Base-by-base conservation (phyloP, 2,797 vertebrate genomes). In the Spinibarbus caldwelli region DNA sequence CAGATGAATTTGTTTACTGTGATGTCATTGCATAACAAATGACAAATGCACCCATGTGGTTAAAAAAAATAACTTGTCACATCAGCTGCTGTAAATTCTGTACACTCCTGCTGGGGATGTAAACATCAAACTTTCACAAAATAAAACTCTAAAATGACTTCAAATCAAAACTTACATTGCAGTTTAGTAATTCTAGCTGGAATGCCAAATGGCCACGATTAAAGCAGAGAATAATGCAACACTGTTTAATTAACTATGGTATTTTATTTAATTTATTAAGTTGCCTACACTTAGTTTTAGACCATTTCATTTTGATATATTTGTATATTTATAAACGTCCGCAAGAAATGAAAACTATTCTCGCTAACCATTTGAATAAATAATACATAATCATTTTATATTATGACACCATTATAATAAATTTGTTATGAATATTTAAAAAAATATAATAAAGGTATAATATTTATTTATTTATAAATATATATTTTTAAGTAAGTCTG, bases 81-180 rank as follows among this genome's bases (percentile, higher is more conserved):
- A 78, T 52, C 78, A 62, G 62, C 75, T 36, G n/a, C 36, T 78
- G 34, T 75, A 75, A 64, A 76, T 86, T 86, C 47, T 80, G 78
- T 54, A 45, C 68, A 36, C 54, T 78, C 59, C 59, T 84, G 80
- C 64, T 59, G 57, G 83, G 78, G 31, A 87, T 85, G 83, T 86
- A 67, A 83, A 45, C 79, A 83, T 83, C 47, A 88, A 84, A 66
- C 78, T 68, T 85, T 29, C 38, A 59, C 78, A 84, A 72, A 87
- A 86, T 85, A 87, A 84, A 88, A 79, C 49, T 12, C n/a, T 76
- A n/a, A 80, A 87, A 83, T 84, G 45, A 84, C 83, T 80, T 67
- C 8, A 66, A 83, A 73, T 47, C 4, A 73, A 72, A 59, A 38
- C 36, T 38, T 38, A 38, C 6, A 38, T 38, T 38, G 36, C 36